A percentile compares a stretch with the other conserved stretches of the same genome.
phyloP scores from a whole-genome alignment of 2,888 invertebrate species.

The Nephrotoma appendiculata region DNA sequence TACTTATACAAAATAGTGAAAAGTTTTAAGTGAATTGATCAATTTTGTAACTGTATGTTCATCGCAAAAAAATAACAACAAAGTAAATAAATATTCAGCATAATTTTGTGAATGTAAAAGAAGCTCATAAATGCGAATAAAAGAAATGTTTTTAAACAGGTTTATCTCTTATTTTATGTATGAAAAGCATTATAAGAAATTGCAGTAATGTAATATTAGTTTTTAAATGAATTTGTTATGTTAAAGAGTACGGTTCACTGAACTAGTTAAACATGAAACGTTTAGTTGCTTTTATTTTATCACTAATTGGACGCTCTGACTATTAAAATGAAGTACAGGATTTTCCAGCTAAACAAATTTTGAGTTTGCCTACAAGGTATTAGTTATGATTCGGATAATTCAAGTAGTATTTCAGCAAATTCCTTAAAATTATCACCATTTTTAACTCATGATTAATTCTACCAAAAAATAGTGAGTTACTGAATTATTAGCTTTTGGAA shows the following conservation, averaged over 20 bases:
- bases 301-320: background rate
- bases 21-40: background rate
- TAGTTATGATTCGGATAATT: too few species aligned
- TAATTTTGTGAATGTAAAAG: background rate
- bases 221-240: background rate
- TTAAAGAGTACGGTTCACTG: background rate
- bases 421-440: background rate
- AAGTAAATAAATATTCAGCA: background rate
- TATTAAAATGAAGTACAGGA: too few species aligned
- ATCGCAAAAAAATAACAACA: background rate
- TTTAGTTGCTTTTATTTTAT: background rate
- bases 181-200: background rate
- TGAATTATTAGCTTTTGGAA: background rate
- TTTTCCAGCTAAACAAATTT: too few species aligned
- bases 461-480: background rate
- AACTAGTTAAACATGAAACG: background rate
- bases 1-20: background rate
- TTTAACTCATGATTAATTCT: background rate
- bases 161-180: background rate
- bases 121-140: background rate
- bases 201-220: background rate
- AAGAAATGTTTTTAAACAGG: background rate
- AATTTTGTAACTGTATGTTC: background rate
- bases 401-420: too few species aligned
- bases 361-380: too few species aligned